Percentiles rank a stretch among this genome's conserved stretches.
Conservation (phyloP, 2,797 vertebrate species). For the Poeciliopsis turneri region DNA sequence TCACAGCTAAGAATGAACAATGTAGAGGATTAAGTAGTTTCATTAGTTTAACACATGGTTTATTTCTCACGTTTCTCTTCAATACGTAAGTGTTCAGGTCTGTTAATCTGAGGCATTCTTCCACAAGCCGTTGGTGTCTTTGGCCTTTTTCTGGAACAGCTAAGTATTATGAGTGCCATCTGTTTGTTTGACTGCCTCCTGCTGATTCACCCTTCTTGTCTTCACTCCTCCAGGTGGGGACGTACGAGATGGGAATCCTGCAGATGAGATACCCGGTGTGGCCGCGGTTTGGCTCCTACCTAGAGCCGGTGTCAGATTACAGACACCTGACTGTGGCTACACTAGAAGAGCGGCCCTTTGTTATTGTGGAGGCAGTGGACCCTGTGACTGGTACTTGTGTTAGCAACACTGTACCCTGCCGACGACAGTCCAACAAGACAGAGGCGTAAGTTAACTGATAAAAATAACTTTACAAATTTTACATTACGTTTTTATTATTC, state of each 20-base stretch:
- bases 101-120: neutral
- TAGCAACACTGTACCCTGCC: constrained; percentile 95
- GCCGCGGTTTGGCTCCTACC: constrained; percentile 91
- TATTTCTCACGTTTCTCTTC: neutral
- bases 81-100: neutral
- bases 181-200: constrained; percentile 7
- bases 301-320: constrained; percentile 92
- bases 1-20: neutral
- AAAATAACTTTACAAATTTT: neutral
- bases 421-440: constrained; percentile 91
- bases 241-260: constrained; percentile 89
- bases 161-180: constrained; percentile 12
- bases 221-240: constrained; percentile 86
- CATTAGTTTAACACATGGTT: neutral
- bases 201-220: constrained; percentile 5
- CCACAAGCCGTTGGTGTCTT: neutral
- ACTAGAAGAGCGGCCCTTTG: constrained; percentile 94
- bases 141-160: constrained; percentile 6
- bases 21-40: neutral
- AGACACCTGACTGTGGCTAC: constrained; percentile 95
- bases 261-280: constrained; percentile 97
- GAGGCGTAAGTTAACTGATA: constrained; percentile 73
- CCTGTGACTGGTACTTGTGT: constrained; percentile 90
- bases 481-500: neutral
- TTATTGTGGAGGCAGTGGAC: constrained; percentile 95